Base-by-base conservation (phyloP, 2,888 invertebrate species). In the Prionchulus punctatus region DNA sequence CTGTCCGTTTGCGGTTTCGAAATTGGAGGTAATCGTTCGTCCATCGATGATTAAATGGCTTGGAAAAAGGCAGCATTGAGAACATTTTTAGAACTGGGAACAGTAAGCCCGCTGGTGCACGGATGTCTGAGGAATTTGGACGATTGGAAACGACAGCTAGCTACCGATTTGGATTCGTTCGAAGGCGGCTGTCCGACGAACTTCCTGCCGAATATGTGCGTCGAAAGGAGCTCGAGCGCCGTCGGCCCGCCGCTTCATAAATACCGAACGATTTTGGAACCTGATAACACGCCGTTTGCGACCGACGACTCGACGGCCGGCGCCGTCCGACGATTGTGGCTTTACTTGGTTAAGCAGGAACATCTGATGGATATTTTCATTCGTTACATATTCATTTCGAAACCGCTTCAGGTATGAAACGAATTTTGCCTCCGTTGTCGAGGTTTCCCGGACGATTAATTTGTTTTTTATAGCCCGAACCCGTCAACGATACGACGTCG, bases 261-360 rank as follows among this genome's bases (percentile, higher is more conserved):
- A 75, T 92, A 92, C 75, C 81, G 86, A 65, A 85, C 89, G 67
- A 77, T 96, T 50, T 74, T 94, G 62, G 91, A 92, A 65, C 85
- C 85, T 63, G 83, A 84, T 63, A 96, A 98, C 70, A 94, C 94
- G 0, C 98, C 98, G 26, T 98, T 98, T 75, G 79, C 79, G 80
- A 81, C 71, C 73, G 79, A 75, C n/a, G 63, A 63, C 28, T 15
- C 18, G 21, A 36, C n/a, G 81, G 63, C 85, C 81, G 66, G 74
- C 47, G 73, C 77, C 0, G 73, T 76, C 18, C 74, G 75, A 59
- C 80, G 94, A 2, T 76, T 98, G 3, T 98, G 98, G 98, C 84
- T 82, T 67, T 91, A 82, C 72, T 78, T 98, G 60, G 87, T 96
- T 1, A 80, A 85, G 50, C 92, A 98, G 73, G 91, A 94, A 72